Conservation (phyloP, 1,140 invertebrate species). For the Helicoverpa zea region DNA sequence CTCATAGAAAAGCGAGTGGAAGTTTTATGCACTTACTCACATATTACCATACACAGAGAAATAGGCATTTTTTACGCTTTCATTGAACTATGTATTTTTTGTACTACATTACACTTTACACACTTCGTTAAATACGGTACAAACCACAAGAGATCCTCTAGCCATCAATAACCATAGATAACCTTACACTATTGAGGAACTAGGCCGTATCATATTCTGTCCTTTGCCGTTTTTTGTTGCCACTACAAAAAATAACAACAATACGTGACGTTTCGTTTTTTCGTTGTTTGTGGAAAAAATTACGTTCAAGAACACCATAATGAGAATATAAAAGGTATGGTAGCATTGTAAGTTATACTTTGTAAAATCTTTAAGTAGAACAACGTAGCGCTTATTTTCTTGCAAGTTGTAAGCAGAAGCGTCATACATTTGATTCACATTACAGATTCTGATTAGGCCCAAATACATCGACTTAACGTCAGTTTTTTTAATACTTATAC, state of each 20-base stretch:
- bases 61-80: too few relatives aligned
- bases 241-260: constrained; percentile 5
- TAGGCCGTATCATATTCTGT: constrained; percentile 18
- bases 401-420: too few relatives aligned
- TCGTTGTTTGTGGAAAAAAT: not conserved
- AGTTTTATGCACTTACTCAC: too few relatives aligned
- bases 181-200: constrained; percentile 11
- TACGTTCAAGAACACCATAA: constrained; percentile 14
- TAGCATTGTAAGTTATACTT: too few relatives aligned
- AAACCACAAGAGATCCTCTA: not conserved
- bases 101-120: too few relatives aligned
- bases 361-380: too few relatives aligned
- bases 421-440: not conserved
- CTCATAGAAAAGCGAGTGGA: too few relatives aligned
- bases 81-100: too few relatives aligned
- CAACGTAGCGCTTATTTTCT: too few relatives aligned
- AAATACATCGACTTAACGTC: too few relatives aligned
- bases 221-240: constrained; percentile 3
- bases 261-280: constrained; percentile 21
- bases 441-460: not conserved
- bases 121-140: not conserved
- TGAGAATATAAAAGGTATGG: not conserved
- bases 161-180: not conserved
- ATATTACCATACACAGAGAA: too few relatives aligned
- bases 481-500: too few relatives aligned